phyloP scores from a whole-genome alignment of 2,113 vertebrate genomes.

The Rallus limicola region DNA sequence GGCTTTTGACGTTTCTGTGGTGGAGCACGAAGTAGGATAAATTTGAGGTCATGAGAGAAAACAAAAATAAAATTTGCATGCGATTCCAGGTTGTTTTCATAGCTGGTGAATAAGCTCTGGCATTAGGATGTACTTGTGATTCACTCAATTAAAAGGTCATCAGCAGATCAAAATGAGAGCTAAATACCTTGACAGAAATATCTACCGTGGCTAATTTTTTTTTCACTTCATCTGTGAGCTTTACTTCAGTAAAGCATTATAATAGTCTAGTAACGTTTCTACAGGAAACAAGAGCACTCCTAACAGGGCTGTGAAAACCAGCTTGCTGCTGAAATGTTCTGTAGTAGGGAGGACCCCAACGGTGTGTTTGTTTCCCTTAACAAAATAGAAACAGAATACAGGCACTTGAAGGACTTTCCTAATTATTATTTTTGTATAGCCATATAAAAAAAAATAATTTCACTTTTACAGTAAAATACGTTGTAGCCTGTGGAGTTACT shows the following conservation, averaged over 20 bases:
- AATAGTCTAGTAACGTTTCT: not conserved
- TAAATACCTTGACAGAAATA: slow-evolving; percentile 50
- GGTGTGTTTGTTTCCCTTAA: not conserved
- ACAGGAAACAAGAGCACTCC: not conserved
- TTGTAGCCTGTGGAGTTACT: slow-evolving; percentile 23
- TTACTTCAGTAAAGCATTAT: not conserved
- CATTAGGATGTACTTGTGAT: slow-evolving; percentile 29
- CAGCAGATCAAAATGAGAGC: slow-evolving; percentile 38
- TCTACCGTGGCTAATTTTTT: not conserved
- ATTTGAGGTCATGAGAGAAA: not conserved
- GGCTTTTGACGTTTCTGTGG: not conserved
- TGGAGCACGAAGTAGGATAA: not conserved
- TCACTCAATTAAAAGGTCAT: slow-evolving; percentile 56
- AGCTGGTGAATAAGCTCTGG: slow-evolving; percentile 25
- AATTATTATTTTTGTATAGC: slow-evolving; percentile 19
- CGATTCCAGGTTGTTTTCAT: slow-evolving; percentile 10
- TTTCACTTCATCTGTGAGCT: not conserved
- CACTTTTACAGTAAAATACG: not conserved
- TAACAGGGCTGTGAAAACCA: not conserved
- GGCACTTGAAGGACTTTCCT: not conserved
- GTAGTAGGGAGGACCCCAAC: not conserved
- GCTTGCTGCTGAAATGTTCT: not conserved
- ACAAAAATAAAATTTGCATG: slow-evolving; percentile 32
- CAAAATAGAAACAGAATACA: not conserved
- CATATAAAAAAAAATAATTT: not conserved